Base-by-base conservation (phyloP, 2,888 invertebrate species). In the Eristalis tenax region DNA sequence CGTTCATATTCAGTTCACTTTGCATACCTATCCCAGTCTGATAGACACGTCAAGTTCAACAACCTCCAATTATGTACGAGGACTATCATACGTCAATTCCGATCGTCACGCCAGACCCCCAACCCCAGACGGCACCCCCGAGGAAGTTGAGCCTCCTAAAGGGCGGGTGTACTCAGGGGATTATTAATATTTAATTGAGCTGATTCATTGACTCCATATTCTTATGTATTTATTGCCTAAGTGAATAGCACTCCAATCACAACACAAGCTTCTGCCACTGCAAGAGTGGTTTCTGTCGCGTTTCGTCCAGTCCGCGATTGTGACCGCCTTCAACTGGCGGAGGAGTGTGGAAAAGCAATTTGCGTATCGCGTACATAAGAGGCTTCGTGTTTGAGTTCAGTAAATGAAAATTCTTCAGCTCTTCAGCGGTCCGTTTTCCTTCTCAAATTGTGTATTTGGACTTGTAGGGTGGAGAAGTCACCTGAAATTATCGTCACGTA, bases 31-130 rank as follows among this genome's bases (percentile, higher is more conserved):
- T 57, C 50, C 50, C 59, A 11, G 23, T 73, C 23, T 28, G 76
- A 57, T 64, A 35, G 28, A 64, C 68, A 65, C 32, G 71, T 78
- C 59, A 85, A 85, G 85, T 85, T 85, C 85, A 85, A 64, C 65
- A 82, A 85, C 85, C 85, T 81, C 35, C 11, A 26, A 65, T 57
- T 32, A 66, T 18, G 50, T 18, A 2, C 50, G 32, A 5, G 59
- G 26, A 50, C 35, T 75, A 43, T 23, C 63, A 56, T 80, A 71
- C 66, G 71, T 84, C 84, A 81, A 57, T 84, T 63, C 57, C 61
- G 26, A 61, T 71, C 26, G 76, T 68, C 84, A 81, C 81, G 81
- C 71, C 18, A 76, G 18, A 18, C 18, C 50, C 8, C 18, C 50
- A 18, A 8, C 18, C 10, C 28, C 43, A 38, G 10, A 0, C 38